A percentile compares a stretch with the other conserved stretches of the same genome.
These are phyloP conservation scores for Athalia rosae DNA, from an alignment of 2,888 invertebrate species.

Conservation along the genomic window DNA sequence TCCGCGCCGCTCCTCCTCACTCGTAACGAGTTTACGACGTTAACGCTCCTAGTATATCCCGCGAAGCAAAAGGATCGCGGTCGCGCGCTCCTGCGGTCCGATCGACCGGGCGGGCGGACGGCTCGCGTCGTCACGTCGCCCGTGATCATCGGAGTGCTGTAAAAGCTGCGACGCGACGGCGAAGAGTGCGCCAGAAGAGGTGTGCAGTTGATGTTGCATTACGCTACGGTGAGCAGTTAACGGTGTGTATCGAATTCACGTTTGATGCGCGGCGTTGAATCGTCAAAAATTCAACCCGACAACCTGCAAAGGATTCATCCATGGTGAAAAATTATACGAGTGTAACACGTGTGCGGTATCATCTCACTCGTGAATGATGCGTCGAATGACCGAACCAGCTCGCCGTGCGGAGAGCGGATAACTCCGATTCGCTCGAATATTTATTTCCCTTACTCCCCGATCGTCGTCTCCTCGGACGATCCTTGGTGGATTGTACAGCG, in stretches of 20 bases:
- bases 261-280: background rate
- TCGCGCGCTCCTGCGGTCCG: too few relatives aligned
- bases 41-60: too few relatives aligned
- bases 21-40: too few relatives aligned
- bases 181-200: slow-evolving; percentile 1
- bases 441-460: background rate
- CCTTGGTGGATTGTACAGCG: too few relatives aligned
- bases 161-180: background rate
- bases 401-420: background rate
- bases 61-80: too few relatives aligned
- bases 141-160: background rate
- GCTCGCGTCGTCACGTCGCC: background rate
- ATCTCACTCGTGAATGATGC: background rate
- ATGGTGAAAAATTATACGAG: too few relatives aligned
- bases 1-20: too few relatives aligned
- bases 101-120: background rate
- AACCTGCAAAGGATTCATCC: too few relatives aligned
- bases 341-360: too few relatives aligned
- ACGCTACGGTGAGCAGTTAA: slow-evolving; percentile 37
- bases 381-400: slow-evolving; percentile 11
- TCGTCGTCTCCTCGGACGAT: too few relatives aligned
- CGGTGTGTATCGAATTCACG: slow-evolving; percentile 25
- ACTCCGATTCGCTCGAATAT: too few relatives aligned
- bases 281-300: slow-evolving; percentile 2
- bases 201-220: slow-evolving; percentile 10